Conservation (phyloP, 2,888 invertebrate genomes). For the Protodeltote pygarga region DNA sequence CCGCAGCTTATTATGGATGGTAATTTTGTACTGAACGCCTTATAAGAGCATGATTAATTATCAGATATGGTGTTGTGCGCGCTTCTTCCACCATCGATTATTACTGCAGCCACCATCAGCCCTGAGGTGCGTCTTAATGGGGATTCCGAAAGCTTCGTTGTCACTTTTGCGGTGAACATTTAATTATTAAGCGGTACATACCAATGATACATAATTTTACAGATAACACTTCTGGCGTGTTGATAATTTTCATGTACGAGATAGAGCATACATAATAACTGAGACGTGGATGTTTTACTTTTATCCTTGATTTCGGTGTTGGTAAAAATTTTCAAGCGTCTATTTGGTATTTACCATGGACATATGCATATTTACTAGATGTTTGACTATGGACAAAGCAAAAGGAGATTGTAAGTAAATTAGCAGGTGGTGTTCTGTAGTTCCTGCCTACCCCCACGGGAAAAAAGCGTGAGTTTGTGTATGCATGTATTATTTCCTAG, state of each 20-base stretch:
- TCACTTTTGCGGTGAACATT: conserved; percentile 49
- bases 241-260: conserved; percentile 9
- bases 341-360: too few relatives aligned
- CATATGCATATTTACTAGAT: too few relatives aligned
- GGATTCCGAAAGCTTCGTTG: conserved; percentile 49
- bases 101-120: conserved; percentile 55
- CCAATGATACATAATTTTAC: conserved; percentile 27
- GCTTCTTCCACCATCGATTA: conserved; percentile 67
- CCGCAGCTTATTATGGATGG: conserved; percentile 65
- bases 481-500: too few relatives aligned
- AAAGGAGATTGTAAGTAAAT: too few relatives aligned
- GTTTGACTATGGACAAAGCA: too few relatives aligned
- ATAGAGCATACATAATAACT: too few relatives aligned
- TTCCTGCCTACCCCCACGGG: too few relatives aligned
- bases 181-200: conserved; percentile 43
- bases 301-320: too few relatives aligned
- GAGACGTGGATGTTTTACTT: too few relatives aligned
- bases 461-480: too few relatives aligned
- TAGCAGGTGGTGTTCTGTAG: too few relatives aligned
- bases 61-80: conserved; percentile 62
- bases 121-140: conserved; percentile 53
- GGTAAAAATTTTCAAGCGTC: too few relatives aligned
- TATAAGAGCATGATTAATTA: conserved; percentile 76
- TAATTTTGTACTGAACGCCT: conserved; percentile 64
- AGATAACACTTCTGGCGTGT: conserved; percentile 38